Percentiles rank a stretch among this genome's conserved stretches.
phyloP scores from a whole-genome alignment of 2,113 vertebrate genomes.

The Prunella fulvescens region DNA sequence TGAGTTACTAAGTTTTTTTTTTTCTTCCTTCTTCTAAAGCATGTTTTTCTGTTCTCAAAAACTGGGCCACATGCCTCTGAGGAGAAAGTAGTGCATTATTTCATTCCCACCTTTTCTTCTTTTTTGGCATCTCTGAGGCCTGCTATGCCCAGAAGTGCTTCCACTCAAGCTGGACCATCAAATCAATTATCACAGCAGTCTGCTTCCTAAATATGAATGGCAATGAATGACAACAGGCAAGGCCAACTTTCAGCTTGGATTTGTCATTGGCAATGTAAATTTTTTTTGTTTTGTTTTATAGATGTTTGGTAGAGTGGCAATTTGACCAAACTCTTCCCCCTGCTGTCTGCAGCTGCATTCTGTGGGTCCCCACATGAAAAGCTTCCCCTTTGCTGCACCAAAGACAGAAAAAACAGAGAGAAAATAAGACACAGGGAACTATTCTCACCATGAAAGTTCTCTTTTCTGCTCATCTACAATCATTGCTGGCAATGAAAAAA shows the following conservation, averaged over 20 bases:
- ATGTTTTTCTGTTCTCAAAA: conserved; percentile 80
- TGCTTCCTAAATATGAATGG: conserved; percentile 91
- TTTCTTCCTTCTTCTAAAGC: conserved; percentile 67
- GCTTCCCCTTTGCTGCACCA: conserved; percentile 45
- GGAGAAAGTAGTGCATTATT: conserved; percentile 96
- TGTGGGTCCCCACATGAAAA: conserved; percentile 41
- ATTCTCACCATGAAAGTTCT: not conserved
- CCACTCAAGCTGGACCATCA: conserved; percentile 96
- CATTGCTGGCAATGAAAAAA: not conserved
- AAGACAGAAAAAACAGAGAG: not conserved
- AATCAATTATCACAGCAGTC: conserved; percentile 97
- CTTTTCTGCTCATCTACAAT: not conserved
- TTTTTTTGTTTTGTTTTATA: conserved; percentile 35
- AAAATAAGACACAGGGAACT: conserved; percentile 6
- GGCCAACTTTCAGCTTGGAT: conserved; percentile 78
- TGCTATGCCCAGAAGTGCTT: conserved; percentile 98
- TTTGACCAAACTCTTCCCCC: conserved; percentile 64
- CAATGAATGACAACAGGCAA: conserved; percentile 94
- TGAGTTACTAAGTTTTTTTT: conserved; percentile 72
- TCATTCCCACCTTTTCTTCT: conserved; percentile 99
- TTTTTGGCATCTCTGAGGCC: conserved; percentile 93
- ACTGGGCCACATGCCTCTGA: conserved; percentile 98
- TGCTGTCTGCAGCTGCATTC: conserved; percentile 55
- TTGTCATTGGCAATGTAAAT: conserved; percentile 74
- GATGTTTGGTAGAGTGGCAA: conserved; percentile 47